Base-by-base conservation (phyloP, 2,888 invertebrate genomes). In the Cremastobaeus sp. region DNA sequence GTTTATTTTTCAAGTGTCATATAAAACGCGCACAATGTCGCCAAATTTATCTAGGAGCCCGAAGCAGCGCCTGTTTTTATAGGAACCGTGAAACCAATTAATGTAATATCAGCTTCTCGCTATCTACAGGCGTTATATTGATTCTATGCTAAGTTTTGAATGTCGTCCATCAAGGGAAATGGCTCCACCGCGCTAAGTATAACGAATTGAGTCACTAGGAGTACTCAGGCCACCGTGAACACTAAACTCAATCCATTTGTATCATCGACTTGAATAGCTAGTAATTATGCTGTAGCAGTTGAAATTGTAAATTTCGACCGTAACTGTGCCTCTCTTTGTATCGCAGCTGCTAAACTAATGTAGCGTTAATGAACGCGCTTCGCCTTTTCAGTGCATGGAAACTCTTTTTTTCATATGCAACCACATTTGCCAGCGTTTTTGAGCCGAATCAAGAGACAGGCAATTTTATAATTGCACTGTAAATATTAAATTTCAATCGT, bases 241-340 rank as follows among this genome's bases (percentile, higher is more conserved):
- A 64, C 68, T 72, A 68, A 75, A 75, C 68, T 71, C 75, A 72
- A 68, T 75, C 75, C 71, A 72, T 72, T 75, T 75, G 75, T 72
- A 64, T 64, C 64, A 59, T 59, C 43, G 47, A 59, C 64, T 71
- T 72, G 62, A 71, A 72, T 64, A 68, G 68, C 41, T 75, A 75
- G 71, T 72, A 71, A 75, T 75, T 68, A 64, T 64, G 39, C 57
- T 48, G 17, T 64, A 17, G 50, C 50, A 64, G 45, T 64, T 65
- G 9, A 60, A 60, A 69, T 57, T 64, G 64, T 50, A 45, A 64
- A 64, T 64, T 71, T 52, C 18, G 28, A 28, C 6, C 60, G 5
- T 60, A 70, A 62, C 60, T 62, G 28, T 65, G 47, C 15, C 25
- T 66, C 47, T 30, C 37, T 55, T 47, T 55, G 48, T 28, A 43